A percentile compares a stretch with the other conserved stretches of the same genome.
Conservation (phyloP, 2,113 vertebrate species). For the Atrichornis clamosus region DNA sequence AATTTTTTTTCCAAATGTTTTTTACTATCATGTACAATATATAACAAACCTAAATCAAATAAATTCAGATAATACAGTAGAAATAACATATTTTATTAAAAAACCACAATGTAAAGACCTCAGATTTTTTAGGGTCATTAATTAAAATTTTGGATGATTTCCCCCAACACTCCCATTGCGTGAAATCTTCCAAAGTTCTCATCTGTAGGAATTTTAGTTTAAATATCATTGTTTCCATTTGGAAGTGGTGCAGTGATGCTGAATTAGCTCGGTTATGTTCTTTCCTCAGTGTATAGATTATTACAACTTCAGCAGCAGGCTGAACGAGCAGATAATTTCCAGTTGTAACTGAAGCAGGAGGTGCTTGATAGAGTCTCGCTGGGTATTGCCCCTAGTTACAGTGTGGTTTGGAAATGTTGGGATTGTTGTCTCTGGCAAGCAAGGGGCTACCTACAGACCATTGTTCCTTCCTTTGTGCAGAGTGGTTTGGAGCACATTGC, state of each 20-base stretch:
- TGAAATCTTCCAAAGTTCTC: neutral
- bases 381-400: neutral
- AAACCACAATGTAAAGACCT: neutral
- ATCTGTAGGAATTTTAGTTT: neutral
- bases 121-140: neutral
- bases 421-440: neutral
- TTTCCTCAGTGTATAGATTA: neutral
- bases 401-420: neutral
- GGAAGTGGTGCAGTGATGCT: accelerated
- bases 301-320: neutral
- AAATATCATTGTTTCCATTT: neutral
- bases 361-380: accelerated
- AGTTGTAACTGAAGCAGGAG: neutral
- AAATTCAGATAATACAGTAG: neutral
- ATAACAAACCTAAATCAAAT: neutral
- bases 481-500: neutral
- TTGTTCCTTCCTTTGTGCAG: neutral
- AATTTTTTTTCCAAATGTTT: neutral
- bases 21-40: neutral
- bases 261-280: neutral
- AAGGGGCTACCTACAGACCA: neutral
- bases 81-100: neutral
- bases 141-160: neutral
- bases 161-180: neutral
- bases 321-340: neutral